Base-by-base conservation (phyloP, 1,140 invertebrate genomes). In the Drosophila baimaii region DNA sequence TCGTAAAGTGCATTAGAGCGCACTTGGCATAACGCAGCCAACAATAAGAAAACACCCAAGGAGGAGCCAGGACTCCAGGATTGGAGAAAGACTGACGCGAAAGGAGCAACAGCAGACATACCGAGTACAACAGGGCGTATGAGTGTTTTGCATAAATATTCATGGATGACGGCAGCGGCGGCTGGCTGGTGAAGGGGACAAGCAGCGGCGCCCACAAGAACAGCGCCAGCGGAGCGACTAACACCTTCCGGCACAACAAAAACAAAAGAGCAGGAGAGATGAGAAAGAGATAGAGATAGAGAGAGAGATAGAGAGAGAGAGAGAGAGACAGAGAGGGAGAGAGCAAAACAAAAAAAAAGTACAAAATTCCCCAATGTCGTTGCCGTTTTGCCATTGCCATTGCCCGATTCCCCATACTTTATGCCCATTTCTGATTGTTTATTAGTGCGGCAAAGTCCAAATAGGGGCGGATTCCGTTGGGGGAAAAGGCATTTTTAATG, bases 1-100 rank as follows among this genome's bases (percentile, higher is more conserved):
- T 88, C 84, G 77, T 88, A 89, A 89, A 88, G 84, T 88, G 84
- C 84, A 88, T 88, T 88, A 89, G 80, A 89, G 84, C 84, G 70
- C 84, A 88, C 85, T 88, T 90, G 84, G 79, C 83, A 74, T 65
- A 86, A 69, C 70, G 69, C 51, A 54, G 55, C 46, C 46, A 66
- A 63, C 58, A 75, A 62, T 31, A 83, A 64, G 56, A 68, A 74
- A 59, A 64, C 49, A 58, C 37, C 15, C n/a, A n/a, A n/a, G n/a
- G 37, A 74, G 68, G 44, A 71, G 33, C 15, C 27, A 6, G 46
- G 27, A 43, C 39, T 21, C 49, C 25, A 21, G 33, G 37, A 27
- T 15, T 10, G 33, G 10, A 17, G 23, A 17, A n/a, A 21, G 47
- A 46, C 51, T 35, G 43, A 72, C 57, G 70, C 12, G 27, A 54